Evolutionary conservation across 1,140 invertebrate genomes (phyloP), one percentile per base, ranked within the genome.

Genomic region (Eueides isabella): DNA sequence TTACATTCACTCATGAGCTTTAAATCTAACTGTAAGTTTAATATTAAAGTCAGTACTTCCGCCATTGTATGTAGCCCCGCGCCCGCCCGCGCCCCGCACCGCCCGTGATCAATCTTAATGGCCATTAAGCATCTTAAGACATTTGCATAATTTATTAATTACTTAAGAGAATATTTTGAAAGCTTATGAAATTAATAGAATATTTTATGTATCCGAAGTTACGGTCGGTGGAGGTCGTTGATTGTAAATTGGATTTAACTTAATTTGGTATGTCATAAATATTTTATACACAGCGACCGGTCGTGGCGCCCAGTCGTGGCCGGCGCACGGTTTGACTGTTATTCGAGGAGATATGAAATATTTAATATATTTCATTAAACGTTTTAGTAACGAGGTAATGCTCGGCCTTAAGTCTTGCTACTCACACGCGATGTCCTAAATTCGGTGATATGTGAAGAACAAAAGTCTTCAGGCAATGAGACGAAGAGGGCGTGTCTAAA

Each of bases 111-210:
- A 55, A 55, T 55, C 44, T 55, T 55, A 12, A 55, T 55, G 23
- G 44, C 44, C 19, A 23, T 55, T 55, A 55, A 55, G 19, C 44
- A 55, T 55, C 19, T 55, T 11, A 55, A 55, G 44, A 7, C 44
- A 55, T 55, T 26, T 55, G 44, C 19, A 55, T 55, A 55, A 55
- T 55, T 55, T 55, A 55, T 26, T 55, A 55, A 55, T 55, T 55
- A 55, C 48, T 23, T 23, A 55, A 55, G 19, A 23, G 48, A 55
- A 55, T 55, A 26, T 55, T 55, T 55, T 55, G 23, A 55, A 55
- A 55, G 23, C 19, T 55, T 55, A 55, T 55, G 23, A 55, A 26
- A 23, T 48, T 23, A 23, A 48, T 23, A 1, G 19, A 23, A 23
- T 48, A 48, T 48, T 48, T 7, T 2, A 23, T 48, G 19, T 48